Conservation (phyloP, 2,797 vertebrate genomes). For the Syngnathus acus region DNA sequence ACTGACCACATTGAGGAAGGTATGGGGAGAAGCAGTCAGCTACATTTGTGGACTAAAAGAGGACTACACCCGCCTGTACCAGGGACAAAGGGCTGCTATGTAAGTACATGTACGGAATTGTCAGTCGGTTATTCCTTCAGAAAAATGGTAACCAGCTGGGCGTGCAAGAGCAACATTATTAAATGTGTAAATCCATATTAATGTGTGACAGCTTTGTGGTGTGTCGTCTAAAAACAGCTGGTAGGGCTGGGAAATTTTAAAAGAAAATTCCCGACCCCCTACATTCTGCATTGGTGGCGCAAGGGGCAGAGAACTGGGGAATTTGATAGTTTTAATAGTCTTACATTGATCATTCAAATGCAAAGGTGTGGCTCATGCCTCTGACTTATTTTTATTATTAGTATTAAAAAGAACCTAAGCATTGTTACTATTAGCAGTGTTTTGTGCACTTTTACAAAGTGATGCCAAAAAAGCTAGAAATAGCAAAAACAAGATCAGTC, state of each 20-base stretch:
- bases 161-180: not conserved
- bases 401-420: not conserved
- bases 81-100: slow-evolving; percentile 96
- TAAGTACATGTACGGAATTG: slow-evolving; percentile 34
- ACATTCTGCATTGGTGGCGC: not conserved
- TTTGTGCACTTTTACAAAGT: not conserved
- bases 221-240: not conserved
- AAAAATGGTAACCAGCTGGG: not conserved
- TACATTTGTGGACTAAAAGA: slow-evolving; percentile 95
- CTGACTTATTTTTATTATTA: too few relatives aligned
- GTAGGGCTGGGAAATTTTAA: not conserved
- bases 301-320: not conserved
- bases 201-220: not conserved
- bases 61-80: slow-evolving; percentile 90
- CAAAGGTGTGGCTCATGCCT: too few relatives aligned
- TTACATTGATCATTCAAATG: too few relatives aligned
- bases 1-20: slow-evolving; percentile 83
- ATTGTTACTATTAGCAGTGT: not conserved
- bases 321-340: not conserved
- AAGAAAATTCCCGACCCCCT: not conserved
- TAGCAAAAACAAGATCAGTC: not conserved
- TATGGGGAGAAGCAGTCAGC: slow-evolving; percentile 96
- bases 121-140: not conserved
- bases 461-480: not conserved
- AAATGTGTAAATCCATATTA: too few relatives aligned